Percentiles rank a stretch among this genome's conserved stretches.
Evolutionary conservation across 92 coral and sea anemone species (phyloP).

Genomic region (Diadumene lineata): DNA sequence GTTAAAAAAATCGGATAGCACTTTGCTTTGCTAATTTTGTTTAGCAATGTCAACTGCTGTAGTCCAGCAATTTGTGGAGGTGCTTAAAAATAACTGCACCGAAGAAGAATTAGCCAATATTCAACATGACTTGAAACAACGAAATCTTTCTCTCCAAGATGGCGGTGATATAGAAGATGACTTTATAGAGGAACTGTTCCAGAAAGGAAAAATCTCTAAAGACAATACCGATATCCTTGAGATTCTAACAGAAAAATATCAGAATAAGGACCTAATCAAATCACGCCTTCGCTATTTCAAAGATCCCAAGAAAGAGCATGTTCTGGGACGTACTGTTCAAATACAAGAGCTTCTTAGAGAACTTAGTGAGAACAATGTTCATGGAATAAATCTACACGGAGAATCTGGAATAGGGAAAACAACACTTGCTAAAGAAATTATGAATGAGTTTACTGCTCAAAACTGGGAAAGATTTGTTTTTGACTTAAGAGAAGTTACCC

Average conservation of each 20-base stretch:
- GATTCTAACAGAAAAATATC: conserved; percentile 28
- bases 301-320: not conserved
- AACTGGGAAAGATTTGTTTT: not conserved
- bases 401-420: conserved; percentile 78
- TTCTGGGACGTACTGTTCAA: conserved; percentile 51
- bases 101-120: too few species aligned
- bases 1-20: too few species aligned
- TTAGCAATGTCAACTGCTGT: too few species aligned
- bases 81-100: too few species aligned
- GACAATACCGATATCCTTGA: conserved; percentile 1
- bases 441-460: not conserved
- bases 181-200: not conserved
- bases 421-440: conserved; percentile 46
- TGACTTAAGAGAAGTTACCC: conserved; percentile 47
- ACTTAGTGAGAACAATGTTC: conserved; percentile 17
- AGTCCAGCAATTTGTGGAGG: too few species aligned
- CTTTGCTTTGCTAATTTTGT: too few species aligned
- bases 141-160: not conserved
- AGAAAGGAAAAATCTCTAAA: not conserved
- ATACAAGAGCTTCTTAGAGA: conserved; percentile 10
- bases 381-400: conserved; percentile 53
- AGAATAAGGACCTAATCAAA: conserved; percentile 14
- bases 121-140: not conserved
- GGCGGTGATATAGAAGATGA: too few species aligned
- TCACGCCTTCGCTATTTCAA: conserved; percentile 8